Base-by-base conservation (phyloP, 2,888 invertebrate species). In the Neocrepidodera transversa region DNA sequence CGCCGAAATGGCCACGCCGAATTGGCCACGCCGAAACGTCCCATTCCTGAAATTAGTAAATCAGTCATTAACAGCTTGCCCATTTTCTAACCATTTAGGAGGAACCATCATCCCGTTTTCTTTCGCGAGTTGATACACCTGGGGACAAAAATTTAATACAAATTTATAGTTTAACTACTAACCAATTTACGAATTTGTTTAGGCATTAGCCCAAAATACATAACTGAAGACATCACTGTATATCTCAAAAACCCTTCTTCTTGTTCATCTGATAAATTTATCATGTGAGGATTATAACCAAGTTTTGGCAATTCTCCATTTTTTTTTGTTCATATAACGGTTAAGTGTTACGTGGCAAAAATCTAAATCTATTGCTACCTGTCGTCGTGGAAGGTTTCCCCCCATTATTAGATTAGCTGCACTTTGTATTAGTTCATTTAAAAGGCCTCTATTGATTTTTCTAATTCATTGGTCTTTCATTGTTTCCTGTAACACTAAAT, bases 291-390 rank as follows among this genome's bases (percentile, higher is more conserved):
- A 14, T 40, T 40, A 10, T 40, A 40, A 40, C 40, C 40, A 5
- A 40, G 4, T 40, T 40, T 40, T 40, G 40, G 40, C 40, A 40
- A 13, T 40, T 40, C 40, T 10, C 40, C 40, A 40, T 18, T 40
- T 11, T 26, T 45, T 47, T n/a, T n/a, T n/a, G n/a, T n/a, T n/a
- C n/a, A n/a, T n/a, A n/a, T n/a, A n/a, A n/a, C n/a, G n/a, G n/a
- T 47, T 47, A 47, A 47, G 26, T 47, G 47, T 47, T 47, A 47
- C 47, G 47, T 47, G 47, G 16, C 47, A 11, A 47, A 23, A 26
- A 47, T 26, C 47, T 16, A n/a, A 47, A 47, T 28, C 47, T 47
- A 26, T 47, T 47, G 47, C 47, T 47, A 47, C 47, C 47, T 47
- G 47, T 47, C 47, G 28, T 42, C 18, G 42, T 47, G 26, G 11